Base-by-base conservation (phyloP, 2,797 vertebrate genomes). In the Anguilla pacifica region DNA sequence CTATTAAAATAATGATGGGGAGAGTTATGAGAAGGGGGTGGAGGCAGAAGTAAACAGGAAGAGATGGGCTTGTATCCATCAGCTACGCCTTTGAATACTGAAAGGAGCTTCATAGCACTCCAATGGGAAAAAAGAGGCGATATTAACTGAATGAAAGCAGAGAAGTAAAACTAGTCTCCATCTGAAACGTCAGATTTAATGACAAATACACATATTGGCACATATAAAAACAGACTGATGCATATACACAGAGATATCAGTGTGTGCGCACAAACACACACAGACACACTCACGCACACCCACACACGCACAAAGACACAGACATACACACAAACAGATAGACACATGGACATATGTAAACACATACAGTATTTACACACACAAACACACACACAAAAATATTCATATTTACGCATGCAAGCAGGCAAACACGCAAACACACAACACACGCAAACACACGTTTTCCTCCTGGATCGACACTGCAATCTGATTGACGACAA, bases 401-500 rank as follows among this genome's bases (percentile, higher is more conserved):
- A 84, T 83, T 79, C 61, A 81, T 55, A 83, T 46, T 46, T 74
- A 85, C 46, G 70, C 87, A 55, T 6, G 46, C 83, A 83, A 10
- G 83, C 84, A 89, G 55, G 59, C 19, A 43, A 55, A 87, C 35
- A 83, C 57, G 49, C 25, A n/a, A 3, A 84, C 84, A 88, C 72
- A 43, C 15, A 43, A 79, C 84, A 61, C 77, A 70, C 19, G 55
- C 57, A 83, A 35, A 83, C 59, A 87, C 72, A 43, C 31, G 46
- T 53, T 74, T 88, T 84, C 85, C 85, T 67, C 82, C 91, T 86
- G 85, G 87, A 87, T 89, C 87, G 89, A 87, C 79, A 59, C 39
- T 85, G 55, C 59, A 64, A 77, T 43, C 59, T 90, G 88, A 92
- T 88, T 89, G 81, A 92, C 89, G 82, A 89, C 86, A 84, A 70